phyloP scores from a whole-genome alignment of 2,797 vertebrate species.

The Pseudochromis fuscus region DNA sequence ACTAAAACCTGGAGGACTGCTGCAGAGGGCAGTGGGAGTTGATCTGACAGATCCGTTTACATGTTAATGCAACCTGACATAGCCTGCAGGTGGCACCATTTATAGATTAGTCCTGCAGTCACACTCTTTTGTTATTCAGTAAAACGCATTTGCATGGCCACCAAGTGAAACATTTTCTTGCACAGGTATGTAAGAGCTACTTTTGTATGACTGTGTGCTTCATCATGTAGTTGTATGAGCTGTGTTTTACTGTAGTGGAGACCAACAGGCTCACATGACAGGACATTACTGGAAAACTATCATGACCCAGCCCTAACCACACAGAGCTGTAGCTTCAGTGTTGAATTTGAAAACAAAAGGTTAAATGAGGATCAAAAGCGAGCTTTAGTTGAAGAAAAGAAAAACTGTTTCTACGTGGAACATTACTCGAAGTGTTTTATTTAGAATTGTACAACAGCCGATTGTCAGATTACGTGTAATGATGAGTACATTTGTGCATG shows the following conservation, averaged over 20 bases:
- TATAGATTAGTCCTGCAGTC: conserved; percentile 65
- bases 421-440: conserved; percentile 12
- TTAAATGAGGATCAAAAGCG: conserved; percentile 3
- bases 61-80: conserved; percentile 65
- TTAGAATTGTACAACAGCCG: conserved; percentile 22
- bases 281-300: conserved; percentile 20
- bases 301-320: background rate
- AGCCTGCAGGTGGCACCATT: conserved; percentile 81
- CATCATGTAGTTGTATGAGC: background rate
- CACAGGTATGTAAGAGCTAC: conserved; percentile 46
- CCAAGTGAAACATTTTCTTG: conserved; percentile 25
- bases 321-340: conserved; percentile 15
- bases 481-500: conserved; percentile 44
- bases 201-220: background rate
- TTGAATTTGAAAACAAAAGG: conserved; percentile 17
- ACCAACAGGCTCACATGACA: conserved; percentile 19
- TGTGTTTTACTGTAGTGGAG: conserved; percentile 21
- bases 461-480: conserved; percentile 35
- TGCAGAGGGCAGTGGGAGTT: conserved; percentile 63
- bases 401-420: conserved; percentile 16
- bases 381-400: conserved; percentile 17
- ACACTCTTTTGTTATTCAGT: conserved; percentile 33
- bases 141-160: conserved; percentile 53
- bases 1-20: conserved; percentile 51
- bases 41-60: conserved; percentile 69